Evolutionary conservation across 2,113 vertebrate species (phyloP), one percentile per base, ranked within the genome.

Genomic region (Romanogobio albipinnatus): DNA sequence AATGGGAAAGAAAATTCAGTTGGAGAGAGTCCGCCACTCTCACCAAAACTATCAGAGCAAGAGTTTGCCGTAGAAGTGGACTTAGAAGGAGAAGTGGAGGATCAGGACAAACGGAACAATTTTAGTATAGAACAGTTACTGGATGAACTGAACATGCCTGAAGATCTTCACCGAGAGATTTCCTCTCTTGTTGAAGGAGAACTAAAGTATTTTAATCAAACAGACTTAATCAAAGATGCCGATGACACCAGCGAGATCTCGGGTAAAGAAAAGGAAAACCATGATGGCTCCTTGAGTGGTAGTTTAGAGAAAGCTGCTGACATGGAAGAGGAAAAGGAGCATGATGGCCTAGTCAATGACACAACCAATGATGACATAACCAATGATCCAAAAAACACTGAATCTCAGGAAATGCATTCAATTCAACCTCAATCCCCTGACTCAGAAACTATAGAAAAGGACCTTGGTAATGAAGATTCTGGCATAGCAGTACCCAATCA

Each of bases 81-180:
- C 15, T 92, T 90, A 1, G 93, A 93, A 78, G 87, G 26, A 3
- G 93, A 93, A 75, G 86, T 24, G 0, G 86, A 86, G 0, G 87
- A 92, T 8, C 62, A 77, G 15, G 90, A 91, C 85, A 91, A 89
- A 64, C 89, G 92, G 86, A 87, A 88, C 51, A 79, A 85, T 45
- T 80, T 77, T 78, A 88, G 82, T 75, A 85, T 92, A 36, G 82
- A 94, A 45, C 90, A 95, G 85, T 73, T 95, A 76, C 90, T 91
- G 86, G 88, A 93, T 15, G 93, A 96, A 82, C 88, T 94, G 82
- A 90, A 92, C 56, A 90, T 95, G 88, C 91, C 91, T 0, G 85
- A 88, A 81, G 91, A 95, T 45, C 84, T 95, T 26, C 86, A 91
- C 77, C 88, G 58, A 66, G 89, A 94, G 33, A 91, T 95, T 10